A percentile compares a stretch with the other conserved stretches of the same genome.
phyloP scores from a whole-genome alignment of 2,888 invertebrate genomes.

The Melipona beecheii region DNA sequence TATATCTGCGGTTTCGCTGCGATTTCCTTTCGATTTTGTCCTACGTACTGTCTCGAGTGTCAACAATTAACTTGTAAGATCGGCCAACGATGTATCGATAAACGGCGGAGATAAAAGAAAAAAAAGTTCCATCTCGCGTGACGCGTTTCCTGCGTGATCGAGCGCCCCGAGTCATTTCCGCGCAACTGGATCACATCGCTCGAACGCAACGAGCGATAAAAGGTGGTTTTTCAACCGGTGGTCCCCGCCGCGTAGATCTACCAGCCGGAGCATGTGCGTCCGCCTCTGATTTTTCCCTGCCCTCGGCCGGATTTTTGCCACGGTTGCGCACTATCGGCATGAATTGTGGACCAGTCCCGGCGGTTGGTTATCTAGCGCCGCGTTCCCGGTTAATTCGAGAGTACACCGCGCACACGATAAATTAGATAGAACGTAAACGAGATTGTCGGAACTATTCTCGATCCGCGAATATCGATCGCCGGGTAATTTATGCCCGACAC shows the following conservation, averaged over 20 bases:
- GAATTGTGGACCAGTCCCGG: conserved; percentile 60
- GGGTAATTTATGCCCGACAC: conserved; percentile 50
- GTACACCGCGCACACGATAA: conserved; percentile 58
- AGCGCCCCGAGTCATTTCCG: conserved; percentile 2
- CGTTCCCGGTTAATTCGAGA: conserved; percentile 60
- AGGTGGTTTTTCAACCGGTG: conserved; percentile 13
- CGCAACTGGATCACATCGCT: conserved; percentile 22
- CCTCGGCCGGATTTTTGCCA: conserved; percentile 28
- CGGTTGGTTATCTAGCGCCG: conserved; percentile 50
- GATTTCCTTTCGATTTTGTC: too few relatives aligned
- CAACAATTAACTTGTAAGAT: too few relatives aligned
- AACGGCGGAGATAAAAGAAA: too few relatives aligned
- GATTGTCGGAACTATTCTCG: conserved; percentile 59
- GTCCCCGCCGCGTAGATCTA: conserved; percentile 32
- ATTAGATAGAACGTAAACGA: conserved; percentile 61
- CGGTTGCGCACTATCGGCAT: conserved; percentile 53
- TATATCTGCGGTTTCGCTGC: too few relatives aligned
- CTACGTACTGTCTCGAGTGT: too few relatives aligned
- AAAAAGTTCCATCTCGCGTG: conserved; percentile 3
- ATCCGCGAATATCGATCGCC: conserved; percentile 54
- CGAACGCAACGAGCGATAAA: conserved; percentile 26
- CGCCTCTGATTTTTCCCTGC: conserved; percentile 43
- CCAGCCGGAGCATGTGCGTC: conserved; percentile 6
- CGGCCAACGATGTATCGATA: too few relatives aligned
- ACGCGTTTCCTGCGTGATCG: conserved; percentile 5